Conservation (phyloP, 2,113 vertebrate genomes). For the Toxotes chatareus region DNA sequence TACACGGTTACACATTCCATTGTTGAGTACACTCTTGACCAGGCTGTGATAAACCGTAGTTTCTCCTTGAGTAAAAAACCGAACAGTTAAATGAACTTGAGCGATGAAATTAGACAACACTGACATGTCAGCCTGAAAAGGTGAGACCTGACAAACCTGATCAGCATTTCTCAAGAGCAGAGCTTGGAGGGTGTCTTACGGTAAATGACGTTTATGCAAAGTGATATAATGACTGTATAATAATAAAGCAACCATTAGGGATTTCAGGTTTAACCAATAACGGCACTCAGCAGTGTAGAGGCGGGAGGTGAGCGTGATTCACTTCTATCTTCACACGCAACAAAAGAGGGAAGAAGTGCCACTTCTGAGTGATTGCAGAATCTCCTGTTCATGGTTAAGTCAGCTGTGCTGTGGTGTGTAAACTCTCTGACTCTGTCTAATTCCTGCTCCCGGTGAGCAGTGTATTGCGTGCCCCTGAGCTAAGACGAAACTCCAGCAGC, state of each 20-base stretch:
- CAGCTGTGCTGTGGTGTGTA: background rate
- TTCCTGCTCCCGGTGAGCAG: background rate
- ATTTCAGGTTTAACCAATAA: background rate
- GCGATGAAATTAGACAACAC: background rate
- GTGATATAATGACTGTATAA: too few species aligned
- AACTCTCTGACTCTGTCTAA: conserved; percentile 21
- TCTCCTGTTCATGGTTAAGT: background rate
- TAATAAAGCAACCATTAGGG: too few species aligned
- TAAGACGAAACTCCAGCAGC: conserved; percentile 38
- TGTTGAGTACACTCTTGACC: too few species aligned
- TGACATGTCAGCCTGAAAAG: background rate
- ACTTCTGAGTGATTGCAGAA: background rate
- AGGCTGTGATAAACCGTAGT: too few species aligned
- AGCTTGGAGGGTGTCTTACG: background rate
- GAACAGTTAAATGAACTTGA: background rate
- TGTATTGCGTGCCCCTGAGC: background rate
- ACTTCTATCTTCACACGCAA: background rate
- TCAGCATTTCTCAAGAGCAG: background rate
- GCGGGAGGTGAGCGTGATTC: background rate
- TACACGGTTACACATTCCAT: too few species aligned
- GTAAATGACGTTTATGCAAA: background rate
- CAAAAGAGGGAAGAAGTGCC: background rate
- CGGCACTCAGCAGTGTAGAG: too few species aligned
- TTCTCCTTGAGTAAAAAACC: background rate
- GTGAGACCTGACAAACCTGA: conserved; percentile 22